Evolutionary conservation across 2,797 vertebrate genomes (phyloP), one percentile per base, ranked within the genome.

Genomic region (Diglossa cyanea): DNA sequence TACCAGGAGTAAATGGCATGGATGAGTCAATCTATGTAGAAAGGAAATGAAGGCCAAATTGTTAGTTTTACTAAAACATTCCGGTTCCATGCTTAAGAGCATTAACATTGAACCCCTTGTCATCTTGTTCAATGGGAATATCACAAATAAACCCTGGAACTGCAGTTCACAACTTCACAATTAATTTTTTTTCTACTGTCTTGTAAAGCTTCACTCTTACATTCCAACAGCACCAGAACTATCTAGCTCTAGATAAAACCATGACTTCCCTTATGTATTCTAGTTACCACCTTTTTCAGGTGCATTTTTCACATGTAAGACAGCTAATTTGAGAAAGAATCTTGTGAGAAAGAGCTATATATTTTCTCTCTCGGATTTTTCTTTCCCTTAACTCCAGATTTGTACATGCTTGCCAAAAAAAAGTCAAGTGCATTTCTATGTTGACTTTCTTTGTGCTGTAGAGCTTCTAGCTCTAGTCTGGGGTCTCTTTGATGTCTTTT

Each of bases 401-500:
- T 74, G 11, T 8, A n/a, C 1, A 0, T 12, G 9, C 11, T 45
- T 57, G 23, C 9, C 21, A 68, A 82, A 50, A 58, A 51, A 54
- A 75, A 37, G 5, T 57, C 18, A 83, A 51, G 7, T n/a, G 9
- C 2, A 39, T 58, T 72, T 76, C 13, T n/a, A 1, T 17, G 3
- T 21, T 47, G 26, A 62, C 50, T 73, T 61, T 16, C 6, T 60
- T 90, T 30, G 5, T 35, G 5, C 26, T 61, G 9, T 35, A 60
- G 7, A 45, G 3, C 15, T 88, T 77, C 28, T 42, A 53, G 25
- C 5, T 54, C 7, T 33, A 53, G 6, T 79, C 62, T 14, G 3
- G 0, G 8, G 6, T 50, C 9, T 20, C 21, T 48, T 26, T 21
- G 12, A 26, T 37, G 7, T 0, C 14, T 13, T 83, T 30, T 15